Conservation (phyloP, 2,113 vertebrate species). For the Melanocharis versteri region DNA sequence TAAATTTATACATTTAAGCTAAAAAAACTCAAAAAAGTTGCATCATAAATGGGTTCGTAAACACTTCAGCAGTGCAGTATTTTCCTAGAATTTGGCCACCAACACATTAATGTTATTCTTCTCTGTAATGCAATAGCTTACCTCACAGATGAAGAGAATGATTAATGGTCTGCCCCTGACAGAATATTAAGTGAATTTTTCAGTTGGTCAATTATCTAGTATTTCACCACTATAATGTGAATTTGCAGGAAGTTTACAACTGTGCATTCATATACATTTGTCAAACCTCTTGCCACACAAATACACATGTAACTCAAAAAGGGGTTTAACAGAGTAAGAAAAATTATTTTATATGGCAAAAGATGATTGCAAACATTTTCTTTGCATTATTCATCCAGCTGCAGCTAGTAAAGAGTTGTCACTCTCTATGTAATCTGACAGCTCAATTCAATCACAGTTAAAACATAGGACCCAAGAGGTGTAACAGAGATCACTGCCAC, state of each 20-base stretch:
- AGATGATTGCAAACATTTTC: neutral
- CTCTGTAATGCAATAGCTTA: neutral
- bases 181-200: neutral
- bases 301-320: neutral
- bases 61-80: neutral
- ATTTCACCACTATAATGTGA: neutral
- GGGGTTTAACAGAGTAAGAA: neutral
- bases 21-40: neutral
- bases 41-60: neutral
- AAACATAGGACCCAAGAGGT: conserved; percentile 47
- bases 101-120: neutral
- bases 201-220: neutral
- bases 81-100: neutral
- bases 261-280: neutral
- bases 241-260: neutral
- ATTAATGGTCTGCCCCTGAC: neutral
- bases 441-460: conserved; percentile 48
- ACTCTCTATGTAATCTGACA: conserved; percentile 38
- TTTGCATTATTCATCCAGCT: conserved; percentile 43
- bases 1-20: neutral
- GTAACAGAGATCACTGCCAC: conserved; percentile 19
- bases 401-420: neutral
- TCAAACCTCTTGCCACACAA: neutral
- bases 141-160: neutral
- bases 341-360: neutral